These are phyloP conservation scores for Homalodisca vitripennis DNA, from an alignment of 1,140 invertebrate genomes.

Conservation along the genomic window DNA sequence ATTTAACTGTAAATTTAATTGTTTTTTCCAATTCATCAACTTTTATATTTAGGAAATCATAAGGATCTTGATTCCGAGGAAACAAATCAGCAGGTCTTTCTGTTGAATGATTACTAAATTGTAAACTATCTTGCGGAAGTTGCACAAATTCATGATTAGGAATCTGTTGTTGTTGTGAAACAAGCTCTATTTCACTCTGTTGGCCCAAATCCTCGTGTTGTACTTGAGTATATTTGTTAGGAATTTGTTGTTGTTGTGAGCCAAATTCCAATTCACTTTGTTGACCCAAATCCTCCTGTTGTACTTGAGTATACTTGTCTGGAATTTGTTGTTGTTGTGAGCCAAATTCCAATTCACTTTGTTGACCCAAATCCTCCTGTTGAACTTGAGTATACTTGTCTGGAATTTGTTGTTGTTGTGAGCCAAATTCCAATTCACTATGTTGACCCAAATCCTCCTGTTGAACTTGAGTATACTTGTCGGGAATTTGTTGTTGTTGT, in stretches of 20 bases:
- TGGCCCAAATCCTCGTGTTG: background rate
- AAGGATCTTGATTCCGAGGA: slow-evolving; percentile 44
- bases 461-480: no score
- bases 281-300: background rate
- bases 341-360: no score
- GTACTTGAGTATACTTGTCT: no score
- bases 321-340: no score
- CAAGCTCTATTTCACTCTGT: background rate
- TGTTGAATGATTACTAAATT: background rate
- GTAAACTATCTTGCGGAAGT: background rate
- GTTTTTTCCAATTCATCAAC: slow-evolving; percentile 38
- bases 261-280: background rate
- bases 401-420: slow-evolving; percentile 35
- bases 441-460: no score
- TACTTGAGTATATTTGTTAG: no score
- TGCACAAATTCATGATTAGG: background rate
- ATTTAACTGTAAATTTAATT: no score
- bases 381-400: no score
- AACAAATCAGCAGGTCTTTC: slow-evolving; percentile 27
- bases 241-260: no score
- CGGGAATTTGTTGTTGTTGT: no score
- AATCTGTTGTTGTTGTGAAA: background rate
- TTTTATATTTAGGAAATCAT: slow-evolving; percentile 37
- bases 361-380: no score
- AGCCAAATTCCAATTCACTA: background rate